Evolutionary conservation across 2,888 invertebrate genomes (phyloP).

Genomic region (Sarcophaga variegata): DNA sequence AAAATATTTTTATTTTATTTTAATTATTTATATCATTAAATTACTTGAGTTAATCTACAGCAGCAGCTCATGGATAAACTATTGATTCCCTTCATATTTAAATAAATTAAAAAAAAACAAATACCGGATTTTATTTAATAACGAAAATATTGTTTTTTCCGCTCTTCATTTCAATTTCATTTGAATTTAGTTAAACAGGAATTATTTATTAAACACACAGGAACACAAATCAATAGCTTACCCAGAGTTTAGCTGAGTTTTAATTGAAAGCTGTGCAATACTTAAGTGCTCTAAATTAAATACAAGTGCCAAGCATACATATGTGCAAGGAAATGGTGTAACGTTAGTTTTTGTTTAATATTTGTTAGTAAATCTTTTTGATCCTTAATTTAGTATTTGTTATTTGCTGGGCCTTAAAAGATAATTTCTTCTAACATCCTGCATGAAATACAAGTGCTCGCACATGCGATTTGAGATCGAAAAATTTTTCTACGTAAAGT

Average conservation of each 20-base stretch:
- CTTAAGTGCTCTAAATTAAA: not conserved
- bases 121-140: conserved; percentile 28
- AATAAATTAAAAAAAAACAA: not conserved
- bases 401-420: too few relatives aligned
- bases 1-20: not conserved
- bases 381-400: too few relatives aligned
- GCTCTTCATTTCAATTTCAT: conserved; percentile 69
- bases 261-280: conserved; percentile 43
- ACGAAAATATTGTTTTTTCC: conserved; percentile 73
- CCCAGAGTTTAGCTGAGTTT: conserved; percentile 74
- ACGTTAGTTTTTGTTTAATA: too few relatives aligned
- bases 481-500: too few relatives aligned
- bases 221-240: conserved; percentile 83
- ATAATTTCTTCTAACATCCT: too few relatives aligned
- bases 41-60: conserved; percentile 47
- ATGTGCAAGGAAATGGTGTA: too few relatives aligned
- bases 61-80: conserved; percentile 87
- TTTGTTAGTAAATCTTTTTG: too few relatives aligned
- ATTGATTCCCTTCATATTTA: conserved; percentile 81
- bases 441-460: too few relatives aligned
- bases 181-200: conserved; percentile 1
- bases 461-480: too few relatives aligned
- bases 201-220: conserved; percentile 70
- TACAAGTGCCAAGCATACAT: not conserved
- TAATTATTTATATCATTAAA: conserved; percentile 20